A percentile compares a stretch with the other conserved stretches of the same genome.
Conservation (phyloP, 2,888 invertebrate genomes). For the Nephrotoma guestfalica region DNA sequence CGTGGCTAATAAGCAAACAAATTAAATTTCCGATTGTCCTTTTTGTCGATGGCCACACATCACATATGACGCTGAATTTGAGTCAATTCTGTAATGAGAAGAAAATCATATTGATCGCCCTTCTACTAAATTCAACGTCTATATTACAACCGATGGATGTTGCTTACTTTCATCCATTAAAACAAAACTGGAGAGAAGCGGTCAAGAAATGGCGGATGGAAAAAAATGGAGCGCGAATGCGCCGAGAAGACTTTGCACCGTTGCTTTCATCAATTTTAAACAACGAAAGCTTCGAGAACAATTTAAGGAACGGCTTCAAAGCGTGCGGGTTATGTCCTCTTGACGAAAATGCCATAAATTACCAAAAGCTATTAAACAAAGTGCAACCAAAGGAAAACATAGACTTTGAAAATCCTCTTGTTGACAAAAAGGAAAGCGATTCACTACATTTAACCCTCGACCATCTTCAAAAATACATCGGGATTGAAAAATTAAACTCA, state of each 20-base stretch:
- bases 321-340: no score
- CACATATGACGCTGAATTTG: neutral
- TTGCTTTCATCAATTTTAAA: neutral
- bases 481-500: neutral
- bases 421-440: no score
- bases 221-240: neutral
- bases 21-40: neutral
- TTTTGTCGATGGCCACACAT: neutral
- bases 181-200: neutral
- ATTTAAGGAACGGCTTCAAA: no score
- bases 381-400: no score
- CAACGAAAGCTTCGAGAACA: neutral
- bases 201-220: neutral
- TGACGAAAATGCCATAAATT: no score
- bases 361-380: no score
- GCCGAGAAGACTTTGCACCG: neutral
- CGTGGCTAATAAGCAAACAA: neutral
- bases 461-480: neutral
- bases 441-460: no score
- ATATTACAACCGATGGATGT: neutral
- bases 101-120: no score
- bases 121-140: neutral
- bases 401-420: no score
- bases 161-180: neutral
- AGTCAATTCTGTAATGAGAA: neutral